phyloP scores from a whole-genome alignment of 2,888 invertebrate species.

The Ashinkailepas kermadecensis region DNA sequence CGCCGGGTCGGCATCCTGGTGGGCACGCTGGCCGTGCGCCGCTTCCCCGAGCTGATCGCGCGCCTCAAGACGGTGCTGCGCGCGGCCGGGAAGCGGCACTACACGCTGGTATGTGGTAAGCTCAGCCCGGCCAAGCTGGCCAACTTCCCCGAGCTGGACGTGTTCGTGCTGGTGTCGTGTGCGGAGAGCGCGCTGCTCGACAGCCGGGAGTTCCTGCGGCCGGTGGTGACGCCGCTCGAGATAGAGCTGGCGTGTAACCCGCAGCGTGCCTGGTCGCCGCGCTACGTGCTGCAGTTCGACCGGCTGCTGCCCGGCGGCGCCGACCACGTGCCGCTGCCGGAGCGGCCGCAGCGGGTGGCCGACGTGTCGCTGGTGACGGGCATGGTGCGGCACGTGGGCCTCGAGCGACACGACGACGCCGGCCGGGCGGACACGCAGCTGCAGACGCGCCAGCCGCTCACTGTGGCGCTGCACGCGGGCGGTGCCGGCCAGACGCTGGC shows the following conservation, averaged over 20 bases:
- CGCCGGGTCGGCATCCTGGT: constrained; percentile 76
- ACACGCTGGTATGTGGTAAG: constrained; percentile 87
- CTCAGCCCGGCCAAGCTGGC: constrained; percentile 90
- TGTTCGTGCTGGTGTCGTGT: constrained; percentile 85
- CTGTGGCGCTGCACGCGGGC: neutral
- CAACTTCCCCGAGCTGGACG: constrained; percentile 90
- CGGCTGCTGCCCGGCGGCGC: constrained; percentile 57
- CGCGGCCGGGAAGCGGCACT: constrained; percentile 72
- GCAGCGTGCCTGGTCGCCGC: constrained; percentile 45
- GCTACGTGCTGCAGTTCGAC: constrained; percentile 63
- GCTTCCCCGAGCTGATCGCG: constrained; percentile 66
- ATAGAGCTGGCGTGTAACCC: constrained; percentile 63
- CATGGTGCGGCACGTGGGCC: constrained; percentile 49
- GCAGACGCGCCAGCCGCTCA: neutral
- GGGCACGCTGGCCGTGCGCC: constrained; percentile 78
- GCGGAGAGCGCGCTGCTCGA: constrained; percentile 78
- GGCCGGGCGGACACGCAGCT: neutral
- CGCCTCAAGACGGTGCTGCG: constrained; percentile 64
- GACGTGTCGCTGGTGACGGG: constrained; percentile 73
- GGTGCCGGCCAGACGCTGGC: neutral
- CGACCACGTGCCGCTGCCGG: constrained; percentile 20
- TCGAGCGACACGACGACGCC: neutral
- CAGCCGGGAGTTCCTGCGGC: constrained; percentile 77
- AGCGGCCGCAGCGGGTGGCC: constrained; percentile 33
- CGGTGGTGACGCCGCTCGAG: constrained; percentile 86